phyloP scores from a whole-genome alignment of 2,113 vertebrate genomes.

The Alaudala cheleensis region DNA sequence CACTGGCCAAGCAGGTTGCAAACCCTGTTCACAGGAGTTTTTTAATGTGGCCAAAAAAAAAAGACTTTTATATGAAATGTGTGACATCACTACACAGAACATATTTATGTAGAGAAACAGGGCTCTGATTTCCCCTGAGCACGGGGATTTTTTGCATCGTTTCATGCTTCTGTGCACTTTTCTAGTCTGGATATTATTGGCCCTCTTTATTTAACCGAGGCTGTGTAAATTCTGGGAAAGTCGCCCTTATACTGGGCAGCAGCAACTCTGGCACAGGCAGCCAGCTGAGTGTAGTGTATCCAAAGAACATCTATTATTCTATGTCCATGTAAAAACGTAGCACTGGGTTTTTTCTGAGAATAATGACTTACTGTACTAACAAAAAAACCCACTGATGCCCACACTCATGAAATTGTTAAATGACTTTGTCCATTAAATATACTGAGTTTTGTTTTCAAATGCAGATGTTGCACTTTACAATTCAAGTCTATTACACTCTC shows the following conservation, averaged over 20 bases:
- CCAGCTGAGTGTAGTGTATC: not conserved
- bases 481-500: not conserved
- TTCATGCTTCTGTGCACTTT: not conserved
- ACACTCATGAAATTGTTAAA: not conserved
- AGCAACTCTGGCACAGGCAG: not conserved
- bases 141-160: not conserved
- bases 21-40: not conserved
- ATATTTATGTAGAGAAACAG: rapidly evolving
- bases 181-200: not conserved
- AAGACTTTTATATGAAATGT: not conserved
- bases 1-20: not conserved
- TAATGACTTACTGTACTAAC: not conserved
- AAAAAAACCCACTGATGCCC: not conserved
- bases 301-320: not conserved
- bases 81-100: rapidly evolving
- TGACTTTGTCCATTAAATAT: not conserved
- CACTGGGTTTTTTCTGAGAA: not conserved
- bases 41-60: not conserved
- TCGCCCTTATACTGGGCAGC: not conserved
- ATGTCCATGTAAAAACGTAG: not conserved
- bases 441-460: not conserved
- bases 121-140: not conserved
- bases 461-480: not conserved
- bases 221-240: not conserved
- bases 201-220: not conserved